Base-by-base conservation (phyloP, 2,797 vertebrate genomes). In the Sebastes vulpes region DNA sequence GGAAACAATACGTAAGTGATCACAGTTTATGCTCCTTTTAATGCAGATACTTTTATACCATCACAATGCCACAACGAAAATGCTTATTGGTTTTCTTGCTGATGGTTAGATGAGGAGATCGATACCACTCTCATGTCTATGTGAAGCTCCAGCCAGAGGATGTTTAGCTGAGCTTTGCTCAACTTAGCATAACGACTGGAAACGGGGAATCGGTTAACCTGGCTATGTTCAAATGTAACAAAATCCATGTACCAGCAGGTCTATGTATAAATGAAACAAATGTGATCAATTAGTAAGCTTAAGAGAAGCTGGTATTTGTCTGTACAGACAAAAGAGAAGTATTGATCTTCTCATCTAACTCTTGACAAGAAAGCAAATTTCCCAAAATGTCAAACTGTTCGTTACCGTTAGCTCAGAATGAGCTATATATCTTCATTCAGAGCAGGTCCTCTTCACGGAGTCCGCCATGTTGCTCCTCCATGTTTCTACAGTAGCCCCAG, bases 1-100 rank as follows among this genome's bases (percentile, higher is more conserved):
- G 99, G 99, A 76, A 99, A 99, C 90, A 99, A 99, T 59, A 99
- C 98, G 99, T 99, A 94, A 94, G 99, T 92, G 3, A 11, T 58
- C 70, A 5, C 31, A 4, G 7, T 42, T 31, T 42, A 9, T 56
- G 4, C 25, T 3, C 11, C 11, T 54, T 64, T 48, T 50, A n/a
- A n/a, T 9, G 10, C 18, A 8, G 1, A 10, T 9, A 3, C 8
- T 25, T 10, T 8, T 14, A 60, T 28, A 2, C 29, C 4, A 1
- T 21, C 9, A 11, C 32, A 32, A 10, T 32, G 31, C 9, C 31
- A 32, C 31, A 32, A 32, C 31, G 9, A 25, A 18, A 42, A 10
- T 3, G 26, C 25, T n/a, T 28, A 20, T 28, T 69, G 0, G 1
- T 42, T 20, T 14, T 4, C 46, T 38, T n/a, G 21, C 18, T 28